Evolutionary conservation across 92 coral and sea anemone genomes (phyloP).

Genomic region (Pocillopora grandis): DNA sequence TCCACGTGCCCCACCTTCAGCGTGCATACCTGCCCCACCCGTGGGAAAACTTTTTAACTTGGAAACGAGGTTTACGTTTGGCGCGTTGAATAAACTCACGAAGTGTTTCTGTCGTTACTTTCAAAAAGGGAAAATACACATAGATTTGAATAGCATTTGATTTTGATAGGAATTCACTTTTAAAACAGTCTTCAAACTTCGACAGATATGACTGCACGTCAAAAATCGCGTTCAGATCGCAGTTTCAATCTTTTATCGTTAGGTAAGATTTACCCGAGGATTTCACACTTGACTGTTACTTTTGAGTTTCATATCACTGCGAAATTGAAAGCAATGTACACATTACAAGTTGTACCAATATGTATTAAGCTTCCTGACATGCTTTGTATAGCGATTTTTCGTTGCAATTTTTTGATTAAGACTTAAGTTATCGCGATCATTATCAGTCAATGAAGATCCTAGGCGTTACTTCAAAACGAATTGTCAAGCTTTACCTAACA

Average conservation of each 20-base stretch:
- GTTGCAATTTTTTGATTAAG: too few species aligned
- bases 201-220: slow-evolving; percentile 6
- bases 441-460: background rate
- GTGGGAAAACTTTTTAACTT: slow-evolving; percentile 2
- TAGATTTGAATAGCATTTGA: background rate
- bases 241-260: background rate
- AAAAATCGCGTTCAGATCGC: background rate
- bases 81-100: slow-evolving; percentile 30
- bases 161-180: background rate
- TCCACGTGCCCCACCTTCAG: too few species aligned
- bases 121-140: too few species aligned
- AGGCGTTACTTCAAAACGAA: background rate
- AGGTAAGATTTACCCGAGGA: slow-evolving; percentile 18
- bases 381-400: too few species aligned
- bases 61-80: slow-evolving; percentile 33
- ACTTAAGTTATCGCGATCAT: too few species aligned
- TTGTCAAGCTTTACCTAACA: background rate
- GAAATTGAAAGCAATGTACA: too few species aligned
- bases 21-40: background rate
- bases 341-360: too few species aligned
- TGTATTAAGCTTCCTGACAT: too few species aligned
- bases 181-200: background rate
- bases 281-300: background rate
- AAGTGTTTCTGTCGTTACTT: background rate
- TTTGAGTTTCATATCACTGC: background rate